Evolutionary conservation across 2,797 vertebrate genomes (phyloP).

Genomic region (Heteromormyrus szaboi): DNA sequence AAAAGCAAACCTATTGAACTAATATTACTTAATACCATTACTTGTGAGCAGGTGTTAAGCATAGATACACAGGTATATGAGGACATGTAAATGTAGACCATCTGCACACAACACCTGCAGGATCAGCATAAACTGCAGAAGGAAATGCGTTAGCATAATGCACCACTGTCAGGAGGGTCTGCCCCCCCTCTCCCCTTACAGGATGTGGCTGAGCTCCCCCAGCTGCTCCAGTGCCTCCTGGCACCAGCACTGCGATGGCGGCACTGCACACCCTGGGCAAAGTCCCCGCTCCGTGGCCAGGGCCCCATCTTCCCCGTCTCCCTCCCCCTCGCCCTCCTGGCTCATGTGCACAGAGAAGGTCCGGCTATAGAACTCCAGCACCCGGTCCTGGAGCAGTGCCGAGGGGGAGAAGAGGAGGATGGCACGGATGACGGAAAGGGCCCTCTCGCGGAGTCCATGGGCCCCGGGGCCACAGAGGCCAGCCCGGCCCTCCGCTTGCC

Average conservation of each 20-base stretch:
- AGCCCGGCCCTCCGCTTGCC: conserved; percentile 63
- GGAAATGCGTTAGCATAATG: neutral
- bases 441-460: conserved; percentile 68
- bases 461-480: conserved; percentile 64
- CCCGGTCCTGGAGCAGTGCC: conserved; percentile 73
- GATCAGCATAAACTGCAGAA: neutral
- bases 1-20: neutral
- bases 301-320: conserved; percentile 29
- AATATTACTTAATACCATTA: neutral
- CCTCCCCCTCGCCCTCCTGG: conserved; percentile 56
- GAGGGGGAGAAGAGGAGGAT: conserved; percentile 83
- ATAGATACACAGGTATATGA: neutral
- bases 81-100: neutral
- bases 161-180: neutral
- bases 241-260: conserved; percentile 76
- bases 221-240: conserved; percentile 77
- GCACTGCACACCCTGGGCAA: conserved; percentile 71
- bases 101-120: neutral
- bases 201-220: conserved; percentile 76
- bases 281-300: conserved; percentile 28
- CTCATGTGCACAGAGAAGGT: conserved; percentile 86
- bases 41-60: neutral
- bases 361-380: conserved; percentile 83
- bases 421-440: conserved; percentile 81
- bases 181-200: conserved; percentile 64